phyloP scores from a whole-genome alignment of 1,140 invertebrate species.

The Drosophila malerkotliana region DNA sequence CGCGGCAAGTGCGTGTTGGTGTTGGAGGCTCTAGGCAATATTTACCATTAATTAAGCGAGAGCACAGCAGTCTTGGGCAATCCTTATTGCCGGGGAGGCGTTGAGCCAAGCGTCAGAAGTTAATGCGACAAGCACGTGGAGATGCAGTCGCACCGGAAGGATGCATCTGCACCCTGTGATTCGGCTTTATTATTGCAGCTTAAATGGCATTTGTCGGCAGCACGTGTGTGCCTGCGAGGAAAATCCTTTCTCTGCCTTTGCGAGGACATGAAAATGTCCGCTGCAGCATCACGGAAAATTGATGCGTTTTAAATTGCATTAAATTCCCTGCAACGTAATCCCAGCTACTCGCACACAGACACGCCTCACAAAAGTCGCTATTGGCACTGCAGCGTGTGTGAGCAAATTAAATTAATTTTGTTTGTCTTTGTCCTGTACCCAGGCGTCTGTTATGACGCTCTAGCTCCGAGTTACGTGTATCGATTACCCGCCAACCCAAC shows the following conservation, averaged over 20 bases:
- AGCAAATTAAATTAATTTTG: conserved; percentile 65
- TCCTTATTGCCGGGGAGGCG: conserved; percentile 3
- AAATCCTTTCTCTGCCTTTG: conserved; percentile 43
- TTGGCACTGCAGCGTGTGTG: conserved; percentile 22
- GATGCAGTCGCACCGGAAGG: conserved; percentile 30
- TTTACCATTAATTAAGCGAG: conserved; percentile 77
- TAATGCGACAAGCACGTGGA: conserved; percentile 26
- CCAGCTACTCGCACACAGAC: conserved; percentile 44
- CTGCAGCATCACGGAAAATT: conserved; percentile 50
- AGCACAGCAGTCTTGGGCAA: conserved; percentile 39
- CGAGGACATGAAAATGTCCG: conserved; percentile 38
- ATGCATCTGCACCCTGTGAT: conserved; percentile 31
- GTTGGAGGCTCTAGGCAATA: conserved; percentile 37
- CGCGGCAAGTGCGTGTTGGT: conserved; percentile 9
- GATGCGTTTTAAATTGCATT: conserved; percentile 73
- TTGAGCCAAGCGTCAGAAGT: conserved; percentile 42
- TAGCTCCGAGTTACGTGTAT: conserved; percentile 27
- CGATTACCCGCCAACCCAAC: conserved; percentile 19
- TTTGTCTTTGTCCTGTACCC: conserved; percentile 54
- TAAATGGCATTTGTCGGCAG: conserved; percentile 47
- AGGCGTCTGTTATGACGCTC: conserved; percentile 36
- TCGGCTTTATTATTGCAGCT: conserved; percentile 67
- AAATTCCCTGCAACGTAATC: conserved; percentile 62
- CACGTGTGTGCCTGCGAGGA: conserved; percentile 20
- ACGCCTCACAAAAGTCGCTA: conserved; percentile 16